Conservation (phyloP, 2,888 invertebrate species). For the Mantis religiosa region DNA sequence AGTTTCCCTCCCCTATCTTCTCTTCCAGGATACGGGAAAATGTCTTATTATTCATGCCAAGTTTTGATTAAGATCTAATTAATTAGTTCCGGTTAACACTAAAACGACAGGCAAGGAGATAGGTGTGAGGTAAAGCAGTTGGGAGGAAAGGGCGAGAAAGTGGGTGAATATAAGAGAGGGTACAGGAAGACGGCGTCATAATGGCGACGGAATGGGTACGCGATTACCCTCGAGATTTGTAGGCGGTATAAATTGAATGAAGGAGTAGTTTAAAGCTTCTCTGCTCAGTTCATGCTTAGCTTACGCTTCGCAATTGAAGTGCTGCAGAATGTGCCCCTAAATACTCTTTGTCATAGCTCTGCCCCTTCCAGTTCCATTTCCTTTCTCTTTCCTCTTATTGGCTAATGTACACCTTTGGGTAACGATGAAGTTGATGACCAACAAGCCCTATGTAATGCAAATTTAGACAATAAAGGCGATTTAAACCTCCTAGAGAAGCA, state of each 20-base stretch:
- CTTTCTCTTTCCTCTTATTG: too few relatives aligned
- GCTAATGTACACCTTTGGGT: too few relatives aligned
- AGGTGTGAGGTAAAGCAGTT: background rate
- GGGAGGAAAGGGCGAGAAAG: background rate
- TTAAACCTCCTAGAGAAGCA: too few relatives aligned
- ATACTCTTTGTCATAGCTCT: too few relatives aligned
- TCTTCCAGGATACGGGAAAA: background rate
- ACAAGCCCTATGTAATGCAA: too few relatives aligned
- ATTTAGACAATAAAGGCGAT: too few relatives aligned
- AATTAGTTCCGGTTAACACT: background rate
- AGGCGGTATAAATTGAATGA: background rate
- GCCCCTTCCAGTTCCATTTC: too few relatives aligned
- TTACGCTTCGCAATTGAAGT: background rate
- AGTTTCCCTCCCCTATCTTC: background rate
- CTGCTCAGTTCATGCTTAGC: background rate
- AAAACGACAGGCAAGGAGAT: background rate
- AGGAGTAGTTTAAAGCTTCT: background rate
- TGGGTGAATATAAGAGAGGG: background rate
- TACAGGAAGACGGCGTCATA: background rate
- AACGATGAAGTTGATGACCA: too few relatives aligned
- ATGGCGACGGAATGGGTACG: background rate
- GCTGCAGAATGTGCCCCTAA: too few relatives aligned
- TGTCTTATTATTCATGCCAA: background rate
- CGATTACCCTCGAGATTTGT: background rate
- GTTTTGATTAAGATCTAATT: background rate